Evolutionary conservation across 1,140 invertebrate genomes (phyloP).

Genomic region (Alviniconcha marisindica): DNA sequence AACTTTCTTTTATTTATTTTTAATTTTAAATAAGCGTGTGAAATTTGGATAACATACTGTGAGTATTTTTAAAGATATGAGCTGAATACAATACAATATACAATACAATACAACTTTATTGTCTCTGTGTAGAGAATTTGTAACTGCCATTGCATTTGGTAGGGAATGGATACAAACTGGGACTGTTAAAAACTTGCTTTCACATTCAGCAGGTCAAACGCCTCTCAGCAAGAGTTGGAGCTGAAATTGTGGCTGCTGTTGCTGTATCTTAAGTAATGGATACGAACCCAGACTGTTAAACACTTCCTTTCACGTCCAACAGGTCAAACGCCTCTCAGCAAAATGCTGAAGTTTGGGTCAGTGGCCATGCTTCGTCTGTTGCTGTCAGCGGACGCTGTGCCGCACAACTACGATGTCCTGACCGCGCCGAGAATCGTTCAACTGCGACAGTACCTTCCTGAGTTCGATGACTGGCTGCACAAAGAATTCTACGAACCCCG

Average conservation of each 20-base stretch:
- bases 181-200: not conserved
- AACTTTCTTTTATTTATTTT: too few species aligned
- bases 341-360: constrained; percentile 24
- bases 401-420: constrained; percentile 26
- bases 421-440: constrained; percentile 28
- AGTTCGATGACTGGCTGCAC: constrained; percentile 33
- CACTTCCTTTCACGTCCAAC: not conserved
- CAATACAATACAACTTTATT: not conserved
- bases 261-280: not conserved
- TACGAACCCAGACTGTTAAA: too few species aligned
- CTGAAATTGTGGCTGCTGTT: not conserved
- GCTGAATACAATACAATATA: not conserved
- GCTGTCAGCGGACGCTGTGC: constrained; percentile 26
- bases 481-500: constrained; percentile 21
- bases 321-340: constrained; percentile 32
- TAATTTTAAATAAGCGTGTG: too few species aligned
- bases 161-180: too few species aligned
- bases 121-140: not conserved
- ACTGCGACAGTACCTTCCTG: constrained; percentile 27
- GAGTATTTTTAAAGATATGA: not conserved
- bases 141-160: not conserved
- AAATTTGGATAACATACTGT: not conserved
- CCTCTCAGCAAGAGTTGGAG: constrained; percentile 4
- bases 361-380: constrained; percentile 26
- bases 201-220: constrained; percentile 13